phyloP scores from a whole-genome alignment of 2,888 invertebrate species.

The Drosophila niveifrons region DNA sequence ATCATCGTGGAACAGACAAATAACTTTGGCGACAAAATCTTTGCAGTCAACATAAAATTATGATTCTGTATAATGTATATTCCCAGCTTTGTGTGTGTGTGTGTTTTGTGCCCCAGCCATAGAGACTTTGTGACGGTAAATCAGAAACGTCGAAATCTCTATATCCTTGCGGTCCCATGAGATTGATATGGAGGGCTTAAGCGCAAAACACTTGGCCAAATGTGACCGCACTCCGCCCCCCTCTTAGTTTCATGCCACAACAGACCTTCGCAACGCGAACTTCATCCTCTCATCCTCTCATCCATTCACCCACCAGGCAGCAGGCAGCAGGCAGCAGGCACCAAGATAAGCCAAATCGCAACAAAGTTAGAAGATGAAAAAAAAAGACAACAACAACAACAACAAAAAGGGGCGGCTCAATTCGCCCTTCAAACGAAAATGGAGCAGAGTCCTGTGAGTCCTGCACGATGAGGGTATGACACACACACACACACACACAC shows the following conservation, averaged over 20 bases:
- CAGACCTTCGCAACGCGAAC: slow-evolving; percentile 32
- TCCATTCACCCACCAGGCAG: slow-evolving; percentile 10
- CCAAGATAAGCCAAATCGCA: slow-evolving; percentile 67
- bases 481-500: slow-evolving; percentile 10
- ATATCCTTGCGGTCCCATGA: slow-evolving; percentile 83
- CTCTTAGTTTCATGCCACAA: slow-evolving; percentile 1
- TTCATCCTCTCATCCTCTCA: slow-evolving; percentile 11
- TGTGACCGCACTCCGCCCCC: slow-evolving; percentile 82
- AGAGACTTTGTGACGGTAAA: slow-evolving; percentile 67
- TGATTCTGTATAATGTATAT: slow-evolving; percentile 68
- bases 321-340: slow-evolving; percentile 11
- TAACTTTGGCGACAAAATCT: slow-evolving; percentile 62
- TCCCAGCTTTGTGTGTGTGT: slow-evolving; percentile 5
- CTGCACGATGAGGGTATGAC: slow-evolving; percentile 36
- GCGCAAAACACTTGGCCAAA: slow-evolving; percentile 86
- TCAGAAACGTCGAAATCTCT: slow-evolving; percentile 84
- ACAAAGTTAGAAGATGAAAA: slow-evolving; percentile 53
- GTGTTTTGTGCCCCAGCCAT: slow-evolving; percentile 26
- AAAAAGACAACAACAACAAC: too few species aligned
- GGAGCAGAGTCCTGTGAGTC: slow-evolving; percentile 57
- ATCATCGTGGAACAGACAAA: slow-evolving; percentile 38
- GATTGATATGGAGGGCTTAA: slow-evolving; percentile 86
- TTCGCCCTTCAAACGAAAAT: slow-evolving; percentile 61
- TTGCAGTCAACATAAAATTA: slow-evolving; percentile 66
- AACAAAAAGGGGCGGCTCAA: slow-evolving; percentile 46